Evolutionary conservation across 2,797 vertebrate genomes (phyloP), one percentile per base, ranked within the genome.

Genomic region (Cuniculus paca): DNA sequence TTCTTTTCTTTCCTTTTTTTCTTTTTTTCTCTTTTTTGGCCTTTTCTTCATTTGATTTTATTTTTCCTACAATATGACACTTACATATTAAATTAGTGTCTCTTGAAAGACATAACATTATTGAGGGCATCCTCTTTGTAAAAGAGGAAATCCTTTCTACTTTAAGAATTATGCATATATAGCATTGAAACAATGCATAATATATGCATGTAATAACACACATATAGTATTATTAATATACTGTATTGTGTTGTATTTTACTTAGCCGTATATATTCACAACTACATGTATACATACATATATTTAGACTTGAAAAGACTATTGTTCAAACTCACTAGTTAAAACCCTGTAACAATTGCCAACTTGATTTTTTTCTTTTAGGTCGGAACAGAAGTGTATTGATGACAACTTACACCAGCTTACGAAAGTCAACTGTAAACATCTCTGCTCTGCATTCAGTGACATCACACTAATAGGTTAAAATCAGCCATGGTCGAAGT

Each of bases 31-130:
- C 48, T 48, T 65, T 48, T 94, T 65, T 83, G 8, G 3, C 17
- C 19, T 89, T 94, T 77, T 36, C 45, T 82, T 72, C 79, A 54
- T 90, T 78, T 82, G 6, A 65, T 70, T 91, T 89, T 79, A 52
- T 89, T 94, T 94, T 58, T 42, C 61, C 77, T 87, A 72, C 14
- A 87, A 87, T 72, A 82, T 50, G 39, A 3, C 12, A 63, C 34
- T 65, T 52, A 45, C 0, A 42, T 86, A 52, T 45, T 75, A 80
- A 74, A 12, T 74, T 56, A 83, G 5, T 54, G 26, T 86, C 42
- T 94, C 10, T 75, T 81, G 26, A 94, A 94, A 85, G 70, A 22
- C 39, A 58, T 45, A 50, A 45, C 19, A 22, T 88, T 34, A 56
- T 54, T 48, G 5, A 82, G 17, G 36, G 6, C 52, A 77, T 58